A percentile compares a stretch with the other conserved stretches of the same genome.
These are phyloP conservation scores for Drosophila eugracilis DNA, from an alignment of 1,140 invertebrate genomes.

Conservation along the genomic window DNA sequence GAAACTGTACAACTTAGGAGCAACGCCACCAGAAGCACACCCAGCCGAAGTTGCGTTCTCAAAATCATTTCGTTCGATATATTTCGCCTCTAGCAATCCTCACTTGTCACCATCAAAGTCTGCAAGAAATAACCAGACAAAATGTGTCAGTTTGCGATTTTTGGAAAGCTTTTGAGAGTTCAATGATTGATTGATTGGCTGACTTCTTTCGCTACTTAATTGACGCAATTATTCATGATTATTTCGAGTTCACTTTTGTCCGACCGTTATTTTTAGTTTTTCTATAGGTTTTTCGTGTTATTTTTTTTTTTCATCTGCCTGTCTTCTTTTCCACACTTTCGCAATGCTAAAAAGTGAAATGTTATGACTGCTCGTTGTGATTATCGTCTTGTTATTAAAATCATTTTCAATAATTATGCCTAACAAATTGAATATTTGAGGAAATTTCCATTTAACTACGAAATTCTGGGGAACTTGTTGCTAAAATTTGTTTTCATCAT, in stretches of 20 bases:
- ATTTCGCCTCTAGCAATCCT: conserved; percentile 10
- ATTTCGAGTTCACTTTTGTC: conserved; percentile 59
- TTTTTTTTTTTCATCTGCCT: conserved; percentile 18
- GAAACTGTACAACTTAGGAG: conserved; percentile 6
- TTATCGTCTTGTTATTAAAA: conserved; percentile 64
- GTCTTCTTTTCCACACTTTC: conserved; percentile 70
- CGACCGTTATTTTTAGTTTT: conserved; percentile 42
- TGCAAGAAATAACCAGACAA: conserved; percentile 24
- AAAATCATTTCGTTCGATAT: conserved; percentile 51
- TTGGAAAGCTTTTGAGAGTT: conserved; percentile 51
- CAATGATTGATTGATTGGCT: conserved; percentile 64
- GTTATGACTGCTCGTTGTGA: conserved; percentile 44
- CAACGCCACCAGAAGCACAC: conserved; percentile 43
- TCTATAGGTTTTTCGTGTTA: conserved; percentile 20
- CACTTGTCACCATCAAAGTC: conserved; percentile 42
- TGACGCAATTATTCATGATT: conserved; percentile 72
- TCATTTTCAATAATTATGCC: conserved; percentile 62
- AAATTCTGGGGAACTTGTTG: conserved; percentile 6
- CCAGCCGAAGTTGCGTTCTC: conserved; percentile 53
- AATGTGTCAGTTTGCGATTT: conserved; percentile 45
- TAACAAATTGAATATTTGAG: conserved; percentile 26
- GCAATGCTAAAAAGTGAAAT: conserved; percentile 70
- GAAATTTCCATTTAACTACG: conserved; percentile 17
- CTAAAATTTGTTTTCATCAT: background rate
- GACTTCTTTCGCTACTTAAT: conserved; percentile 57